A percentile compares a stretch with the other conserved stretches of the same genome.
Evolutionary conservation across 2,113 vertebrate species (phyloP).

Genomic region (Pygoscelis adeliae): DNA sequence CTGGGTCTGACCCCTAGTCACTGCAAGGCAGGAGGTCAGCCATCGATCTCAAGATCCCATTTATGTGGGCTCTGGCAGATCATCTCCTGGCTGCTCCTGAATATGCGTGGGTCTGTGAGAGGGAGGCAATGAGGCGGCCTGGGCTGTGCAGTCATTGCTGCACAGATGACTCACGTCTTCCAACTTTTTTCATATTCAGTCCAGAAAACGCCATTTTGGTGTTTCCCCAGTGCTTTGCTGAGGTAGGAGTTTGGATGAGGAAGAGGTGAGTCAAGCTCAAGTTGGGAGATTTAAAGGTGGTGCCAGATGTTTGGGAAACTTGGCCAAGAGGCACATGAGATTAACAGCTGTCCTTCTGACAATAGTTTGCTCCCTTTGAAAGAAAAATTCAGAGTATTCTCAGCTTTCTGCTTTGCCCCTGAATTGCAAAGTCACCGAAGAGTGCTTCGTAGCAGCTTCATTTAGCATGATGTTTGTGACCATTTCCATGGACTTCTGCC

Average conservation of each 20-base stretch:
- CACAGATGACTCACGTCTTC: neutral
- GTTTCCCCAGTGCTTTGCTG: constrained; percentile 58
- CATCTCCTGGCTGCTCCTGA: neutral
- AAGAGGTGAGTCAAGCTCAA: constrained; percentile 36
- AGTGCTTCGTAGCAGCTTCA: neutral
- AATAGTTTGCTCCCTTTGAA: neutral
- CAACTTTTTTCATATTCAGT: neutral
- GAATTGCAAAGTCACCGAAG: neutral
- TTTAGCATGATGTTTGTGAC: neutral
- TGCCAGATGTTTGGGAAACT: constrained; percentile 44
- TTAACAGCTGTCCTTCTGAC: constrained; percentile 33
- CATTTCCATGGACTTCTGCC: neutral
- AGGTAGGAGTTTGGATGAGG: constrained; percentile 44
- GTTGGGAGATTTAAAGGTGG: neutral
- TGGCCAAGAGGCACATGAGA: constrained; percentile 20
- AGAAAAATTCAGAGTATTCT: neutral
- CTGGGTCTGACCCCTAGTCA: neutral
- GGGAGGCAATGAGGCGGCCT: neutral
- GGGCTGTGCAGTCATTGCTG: neutral
- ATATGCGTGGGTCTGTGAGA: neutral
- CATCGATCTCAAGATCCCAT: neutral
- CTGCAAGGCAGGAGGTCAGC: neutral
- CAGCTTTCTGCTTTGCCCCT: neutral
- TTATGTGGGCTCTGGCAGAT: neutral
- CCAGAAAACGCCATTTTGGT: constrained; percentile 43